phyloP scores from a whole-genome alignment of 2,113 vertebrate species.

The Pholis gunnellus region DNA sequence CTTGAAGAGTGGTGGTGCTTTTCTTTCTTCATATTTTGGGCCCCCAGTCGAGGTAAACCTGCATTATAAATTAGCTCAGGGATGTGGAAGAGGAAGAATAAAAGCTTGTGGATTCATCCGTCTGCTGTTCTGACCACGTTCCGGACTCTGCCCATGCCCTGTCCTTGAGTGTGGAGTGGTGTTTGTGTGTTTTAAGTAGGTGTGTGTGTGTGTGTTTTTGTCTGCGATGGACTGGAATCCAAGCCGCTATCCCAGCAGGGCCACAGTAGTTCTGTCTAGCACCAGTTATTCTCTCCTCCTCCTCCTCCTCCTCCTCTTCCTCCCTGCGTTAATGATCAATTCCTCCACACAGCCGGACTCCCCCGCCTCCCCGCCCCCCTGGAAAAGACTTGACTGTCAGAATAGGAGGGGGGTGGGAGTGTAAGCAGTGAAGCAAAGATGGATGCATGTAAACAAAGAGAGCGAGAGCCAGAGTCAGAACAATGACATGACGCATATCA shows the following conservation, averaged over 20 bases:
- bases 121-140: not conserved
- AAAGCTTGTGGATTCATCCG: slow-evolving; percentile 35
- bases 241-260: slow-evolving; percentile 1
- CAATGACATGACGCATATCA: not conserved
- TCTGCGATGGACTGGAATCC: not conserved
- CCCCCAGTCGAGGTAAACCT: slow-evolving; percentile 21
- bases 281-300: slow-evolving; percentile 25
- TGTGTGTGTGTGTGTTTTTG: slow-evolving; percentile 1
- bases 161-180: slow-evolving; percentile 35
- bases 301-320: slow-evolving; percentile 30
- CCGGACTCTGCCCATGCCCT: not conserved
- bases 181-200: slow-evolving; percentile 38
- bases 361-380: slow-evolving; percentile 15
- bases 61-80: slow-evolving; percentile 30
- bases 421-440: slow-evolving; percentile 43
- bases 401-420: not conserved
- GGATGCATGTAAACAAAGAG: slow-evolving; percentile 37
- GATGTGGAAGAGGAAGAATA: not conserved
- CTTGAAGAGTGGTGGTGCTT: slow-evolving; percentile 1
- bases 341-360: slow-evolving; percentile 29
- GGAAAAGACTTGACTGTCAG: slow-evolving; percentile 44
- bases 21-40: not conserved
- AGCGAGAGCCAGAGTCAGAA: not conserved
- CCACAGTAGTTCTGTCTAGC: slow-evolving; percentile 26
- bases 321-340: slow-evolving; percentile 51